These are phyloP conservation scores for Anarhynchus alexandrinus DNA, from an alignment of 2,113 vertebrate species.

Conservation along the genomic window DNA sequence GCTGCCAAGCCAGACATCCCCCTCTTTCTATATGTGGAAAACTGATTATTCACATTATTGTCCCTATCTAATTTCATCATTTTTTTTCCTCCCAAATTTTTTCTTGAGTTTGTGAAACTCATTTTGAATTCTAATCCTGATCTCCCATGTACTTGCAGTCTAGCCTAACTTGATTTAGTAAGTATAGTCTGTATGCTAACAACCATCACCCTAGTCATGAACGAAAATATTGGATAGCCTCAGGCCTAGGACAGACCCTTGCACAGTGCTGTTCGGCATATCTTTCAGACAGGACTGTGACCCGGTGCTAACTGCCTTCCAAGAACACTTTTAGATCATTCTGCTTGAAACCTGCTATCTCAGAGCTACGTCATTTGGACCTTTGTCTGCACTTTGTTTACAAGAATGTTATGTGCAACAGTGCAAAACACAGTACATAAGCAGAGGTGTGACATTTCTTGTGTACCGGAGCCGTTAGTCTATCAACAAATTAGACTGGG, in stretches of 20 bases:
- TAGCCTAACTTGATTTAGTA: background rate
- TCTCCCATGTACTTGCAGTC: background rate
- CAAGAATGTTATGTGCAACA: background rate
- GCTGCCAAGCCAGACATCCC: background rate
- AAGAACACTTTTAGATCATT: background rate
- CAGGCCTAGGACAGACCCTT: background rate
- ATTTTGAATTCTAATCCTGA: background rate
- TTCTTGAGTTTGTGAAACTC: background rate
- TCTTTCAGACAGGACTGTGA: background rate
- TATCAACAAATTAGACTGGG: background rate
- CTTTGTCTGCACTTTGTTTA: background rate
- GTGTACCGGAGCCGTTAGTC: background rate
- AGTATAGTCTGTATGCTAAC: background rate
- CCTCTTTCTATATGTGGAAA: background rate
- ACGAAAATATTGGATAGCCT: background rate
- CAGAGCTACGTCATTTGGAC: background rate
- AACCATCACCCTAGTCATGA: background rate
- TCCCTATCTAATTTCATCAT: background rate
- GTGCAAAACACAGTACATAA: background rate
- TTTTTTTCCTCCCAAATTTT: background rate
- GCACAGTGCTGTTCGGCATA: background rate
- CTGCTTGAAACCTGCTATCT: background rate
- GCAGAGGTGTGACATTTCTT: background rate
- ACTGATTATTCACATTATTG: background rate
- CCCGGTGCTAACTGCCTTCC: background rate